Percentiles rank a stretch among this genome's conserved stretches.
Conservation (phyloP, 2,113 vertebrate species). For the Cyrtonyx montezumae region DNA sequence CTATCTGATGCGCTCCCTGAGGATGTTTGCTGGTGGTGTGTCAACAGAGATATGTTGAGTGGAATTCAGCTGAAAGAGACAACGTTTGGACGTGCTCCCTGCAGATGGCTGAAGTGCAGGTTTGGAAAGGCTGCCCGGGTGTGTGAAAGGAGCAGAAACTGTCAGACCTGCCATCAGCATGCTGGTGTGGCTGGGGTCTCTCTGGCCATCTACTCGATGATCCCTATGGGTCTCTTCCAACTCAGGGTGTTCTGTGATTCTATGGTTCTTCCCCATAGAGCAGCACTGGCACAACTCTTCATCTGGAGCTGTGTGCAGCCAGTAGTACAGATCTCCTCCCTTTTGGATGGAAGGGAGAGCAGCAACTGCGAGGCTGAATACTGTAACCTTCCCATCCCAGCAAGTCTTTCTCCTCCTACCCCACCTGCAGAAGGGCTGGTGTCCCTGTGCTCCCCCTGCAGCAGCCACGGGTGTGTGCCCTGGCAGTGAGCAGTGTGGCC, state of each 20-base stretch:
- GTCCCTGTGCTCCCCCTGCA: neutral
- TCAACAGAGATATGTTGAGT: constrained; percentile 47
- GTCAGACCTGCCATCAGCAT: neutral
- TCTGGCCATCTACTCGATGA: neutral
- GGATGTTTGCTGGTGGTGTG: constrained; percentile 64
- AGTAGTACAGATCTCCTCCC: fast-evolving
- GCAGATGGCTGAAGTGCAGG: constrained; percentile 10
- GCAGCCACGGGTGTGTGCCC: neutral
- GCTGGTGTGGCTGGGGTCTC: neutral
- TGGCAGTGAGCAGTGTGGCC: neutral
- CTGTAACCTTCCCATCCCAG: neutral
- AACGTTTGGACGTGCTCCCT: neutral
- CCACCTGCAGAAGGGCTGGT: neutral
- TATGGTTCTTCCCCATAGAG: neutral
- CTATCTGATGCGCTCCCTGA: constrained; percentile 43
- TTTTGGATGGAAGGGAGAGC: neutral
- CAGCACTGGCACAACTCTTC: neutral
- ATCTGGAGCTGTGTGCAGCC: neutral
- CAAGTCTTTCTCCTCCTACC: neutral
- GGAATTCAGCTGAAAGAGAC: constrained; percentile 34
- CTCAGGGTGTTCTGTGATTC: too few species aligned
- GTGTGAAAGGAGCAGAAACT: neutral
- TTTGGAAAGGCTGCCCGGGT: neutral
- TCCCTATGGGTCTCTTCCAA: too few species aligned
- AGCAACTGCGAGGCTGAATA: neutral